Evolutionary conservation across 2,113 vertebrate genomes (phyloP), one percentile per base, ranked within the genome.

Genomic region (Chaetorhynchus papuensis): DNA sequence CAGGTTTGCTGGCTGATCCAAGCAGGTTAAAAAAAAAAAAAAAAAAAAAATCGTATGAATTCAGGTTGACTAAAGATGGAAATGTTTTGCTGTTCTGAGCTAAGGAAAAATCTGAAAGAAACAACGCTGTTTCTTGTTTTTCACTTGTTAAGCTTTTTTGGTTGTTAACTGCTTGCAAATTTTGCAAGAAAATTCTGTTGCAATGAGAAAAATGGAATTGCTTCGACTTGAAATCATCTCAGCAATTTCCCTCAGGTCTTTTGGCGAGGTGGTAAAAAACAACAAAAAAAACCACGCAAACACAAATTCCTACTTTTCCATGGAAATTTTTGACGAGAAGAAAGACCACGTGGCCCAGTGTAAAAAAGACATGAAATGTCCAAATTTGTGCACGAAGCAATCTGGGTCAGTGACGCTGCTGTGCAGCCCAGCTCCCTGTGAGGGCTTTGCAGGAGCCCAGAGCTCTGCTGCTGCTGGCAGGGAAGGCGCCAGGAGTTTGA

Each of bases 151-250:
- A 86, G 42, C 20, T 52, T 76, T 90, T 90, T 90, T 37, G 17
- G 15, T 79, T 79, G 65, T 26, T 93, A 79, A 22, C 63, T 41
- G 82, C 66, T 70, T 8, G 2, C 64, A 63, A 78, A 83, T 89
- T 95, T 93, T 83, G 86, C 87, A 87, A 93, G 50, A 68, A 89
- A 89, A 82, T 89, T 83, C 77, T 91, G 72, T 96, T 70, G 74
- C 89, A 89, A 91, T 84, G 15, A 64, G 54, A 69, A 63, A 94
- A 86, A 86, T 81, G 47, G 79, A 70, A 93, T 90, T 66, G 23
- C 50, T 94, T 72, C 22, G 31, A 23, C 72, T 94, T 57, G 69
- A 95, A 95, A 89, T 45, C 53, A 91, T 92, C 72, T 52, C 64
- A 84, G 86, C 72, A 82, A 93, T 93, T 93, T 91, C 83, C 93